Conservation (phyloP, 2,113 vertebrate genomes). For the Chrysemys picta region DNA sequence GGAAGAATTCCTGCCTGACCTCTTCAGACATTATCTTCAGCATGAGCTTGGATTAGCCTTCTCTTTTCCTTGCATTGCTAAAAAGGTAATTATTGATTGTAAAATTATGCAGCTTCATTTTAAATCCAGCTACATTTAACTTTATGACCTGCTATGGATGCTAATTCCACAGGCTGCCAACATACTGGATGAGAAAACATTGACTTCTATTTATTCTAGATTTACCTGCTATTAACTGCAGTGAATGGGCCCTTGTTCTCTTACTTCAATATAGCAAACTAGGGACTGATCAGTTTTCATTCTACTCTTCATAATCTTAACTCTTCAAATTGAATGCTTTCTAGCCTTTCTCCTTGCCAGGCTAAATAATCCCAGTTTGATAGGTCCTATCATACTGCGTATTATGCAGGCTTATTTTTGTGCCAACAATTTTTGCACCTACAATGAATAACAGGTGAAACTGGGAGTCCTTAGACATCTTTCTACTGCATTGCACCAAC, state of each 20-base stretch:
- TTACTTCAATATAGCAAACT: background rate
- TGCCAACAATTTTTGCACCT: background rate
- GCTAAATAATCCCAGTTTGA: background rate
- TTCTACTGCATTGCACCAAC: background rate
- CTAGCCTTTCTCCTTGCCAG: background rate
- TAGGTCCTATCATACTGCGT: background rate
- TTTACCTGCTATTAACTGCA: background rate
- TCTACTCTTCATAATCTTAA: background rate
- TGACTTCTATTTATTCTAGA: background rate
- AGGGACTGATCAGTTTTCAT: background rate
- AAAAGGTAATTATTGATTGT: background rate
- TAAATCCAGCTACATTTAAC: background rate
- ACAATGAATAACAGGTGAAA: background rate
- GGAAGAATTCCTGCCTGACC: background rate
- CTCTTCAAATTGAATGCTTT: background rate
- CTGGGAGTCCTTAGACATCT: background rate
- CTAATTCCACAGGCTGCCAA: rapidly evolving
- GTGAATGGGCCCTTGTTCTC: background rate
- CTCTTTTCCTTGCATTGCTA: background rate
- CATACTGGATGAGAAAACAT: rapidly evolving
- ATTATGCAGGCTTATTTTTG: background rate
- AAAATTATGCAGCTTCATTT: background rate
- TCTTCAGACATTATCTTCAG: background rate
- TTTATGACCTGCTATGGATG: rapidly evolving
- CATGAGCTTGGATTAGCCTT: background rate